A percentile compares a stretch with the other conserved stretches of the same genome.
These are phyloP conservation scores for Pinctada fucata DNA, from an alignment of 2,888 invertebrate genomes.

Conservation along the genomic window DNA sequence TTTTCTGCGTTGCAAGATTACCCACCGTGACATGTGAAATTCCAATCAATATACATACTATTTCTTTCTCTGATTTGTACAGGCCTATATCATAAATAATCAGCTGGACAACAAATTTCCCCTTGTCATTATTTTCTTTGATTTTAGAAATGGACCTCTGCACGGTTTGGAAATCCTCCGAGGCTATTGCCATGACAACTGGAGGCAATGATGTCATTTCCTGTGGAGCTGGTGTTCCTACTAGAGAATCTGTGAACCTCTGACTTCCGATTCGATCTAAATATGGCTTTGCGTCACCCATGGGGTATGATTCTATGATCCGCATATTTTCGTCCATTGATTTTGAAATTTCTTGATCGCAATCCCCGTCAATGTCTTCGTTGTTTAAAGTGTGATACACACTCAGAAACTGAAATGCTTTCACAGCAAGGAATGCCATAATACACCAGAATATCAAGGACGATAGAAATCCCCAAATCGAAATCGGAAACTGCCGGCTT, in stretches of 20 bases:
- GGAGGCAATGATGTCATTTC: constrained; percentile 54
- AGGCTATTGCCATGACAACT: constrained; percentile 62
- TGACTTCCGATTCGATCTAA: constrained; percentile 56
- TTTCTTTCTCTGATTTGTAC: constrained; percentile 49
- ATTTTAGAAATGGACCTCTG: constrained; percentile 62
- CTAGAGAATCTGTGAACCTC: constrained; percentile 46
- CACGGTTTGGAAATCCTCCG: constrained; percentile 58
- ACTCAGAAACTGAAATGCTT: constrained; percentile 45
- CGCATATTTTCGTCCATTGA: constrained; percentile 50
- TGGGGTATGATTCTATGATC: constrained; percentile 51
- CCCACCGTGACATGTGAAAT: too few species aligned
- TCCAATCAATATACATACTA: constrained; percentile 51
- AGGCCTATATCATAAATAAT: constrained; percentile 65
- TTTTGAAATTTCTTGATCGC: constrained; percentile 46
- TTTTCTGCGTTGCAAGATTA: too few species aligned
- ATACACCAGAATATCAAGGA: constrained; percentile 49
- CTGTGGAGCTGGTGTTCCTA: constrained; percentile 51
- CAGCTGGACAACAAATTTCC: constrained; percentile 48
- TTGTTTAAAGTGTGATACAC: constrained; percentile 49
- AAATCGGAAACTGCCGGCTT: not conserved
- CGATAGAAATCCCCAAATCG: constrained; percentile 46
- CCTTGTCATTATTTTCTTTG: constrained; percentile 47
- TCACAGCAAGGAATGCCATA: constrained; percentile 38
- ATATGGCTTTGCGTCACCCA: constrained; percentile 62
- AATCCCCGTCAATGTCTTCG: constrained; percentile 38